phyloP scores from a whole-genome alignment of 2,888 invertebrate genomes.

The Megastigmus dorsalis region DNA sequence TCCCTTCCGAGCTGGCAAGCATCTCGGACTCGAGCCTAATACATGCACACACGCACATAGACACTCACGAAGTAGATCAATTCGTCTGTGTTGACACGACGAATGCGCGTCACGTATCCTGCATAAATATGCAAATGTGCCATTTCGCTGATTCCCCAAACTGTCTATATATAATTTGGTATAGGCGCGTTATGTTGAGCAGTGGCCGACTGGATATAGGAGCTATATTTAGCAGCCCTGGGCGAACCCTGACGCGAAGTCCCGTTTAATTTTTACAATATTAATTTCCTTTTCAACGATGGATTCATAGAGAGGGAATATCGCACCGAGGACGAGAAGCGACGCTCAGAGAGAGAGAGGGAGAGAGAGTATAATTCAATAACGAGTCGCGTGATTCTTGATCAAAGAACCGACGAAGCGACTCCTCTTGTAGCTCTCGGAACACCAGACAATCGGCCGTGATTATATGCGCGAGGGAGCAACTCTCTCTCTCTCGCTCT shows the following conservation, averaged over 20 bases:
- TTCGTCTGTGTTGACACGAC: too few species aligned
- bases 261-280: slow-evolving; percentile 32
- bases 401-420: slow-evolving; percentile 29
- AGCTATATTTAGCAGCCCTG: slow-evolving; percentile 40
- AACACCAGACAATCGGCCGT: slow-evolving; percentile 34
- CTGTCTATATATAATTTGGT: too few species aligned
- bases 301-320: too few species aligned
- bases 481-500: not conserved
- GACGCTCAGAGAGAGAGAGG: slow-evolving; percentile 21
- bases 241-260: not conserved
- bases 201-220: not conserved
- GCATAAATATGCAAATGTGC: too few species aligned
- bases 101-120: not conserved
- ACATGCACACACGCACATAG: too few species aligned
- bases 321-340: not conserved
- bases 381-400: slow-evolving; percentile 47
- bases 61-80: too few species aligned
- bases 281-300: slow-evolving; percentile 28
- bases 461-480: slow-evolving; percentile 23
- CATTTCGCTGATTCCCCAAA: too few species aligned
- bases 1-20: too few species aligned
- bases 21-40: too few species aligned
- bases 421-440: not conserved
- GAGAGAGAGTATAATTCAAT: slow-evolving; percentile 50
- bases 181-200: too few species aligned